Conservation (phyloP, 1,140 invertebrate species). For the Tetraneura akinire region DNA sequence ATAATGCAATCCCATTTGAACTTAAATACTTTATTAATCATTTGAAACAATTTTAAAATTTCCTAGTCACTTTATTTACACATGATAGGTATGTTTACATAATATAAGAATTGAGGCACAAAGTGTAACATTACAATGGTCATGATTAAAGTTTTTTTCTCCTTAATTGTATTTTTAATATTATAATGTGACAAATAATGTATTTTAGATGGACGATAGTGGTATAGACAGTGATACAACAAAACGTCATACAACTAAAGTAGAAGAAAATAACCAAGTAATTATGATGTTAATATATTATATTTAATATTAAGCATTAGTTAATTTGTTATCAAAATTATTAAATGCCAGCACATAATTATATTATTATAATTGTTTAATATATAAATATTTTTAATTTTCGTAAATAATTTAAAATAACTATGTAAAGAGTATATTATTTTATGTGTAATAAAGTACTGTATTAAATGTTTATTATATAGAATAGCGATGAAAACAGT, state of each 20-base stretch:
- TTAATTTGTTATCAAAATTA: not conserved
- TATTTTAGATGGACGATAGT: slow-evolving; percentile 65
- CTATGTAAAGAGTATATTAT: not conserved
- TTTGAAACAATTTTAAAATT: too few species aligned
- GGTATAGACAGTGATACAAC: slow-evolving; percentile 68
- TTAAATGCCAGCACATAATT: not conserved
- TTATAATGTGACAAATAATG: not conserved
- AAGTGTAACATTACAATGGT: too few species aligned
- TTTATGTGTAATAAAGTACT: not conserved
- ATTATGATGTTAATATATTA: not conserved
- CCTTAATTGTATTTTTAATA: too few species aligned
- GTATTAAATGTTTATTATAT: slow-evolving; percentile 57
- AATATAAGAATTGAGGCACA: too few species aligned
- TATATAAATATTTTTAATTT: not conserved
- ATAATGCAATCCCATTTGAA: too few species aligned
- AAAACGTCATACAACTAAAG: slow-evolving; percentile 59
- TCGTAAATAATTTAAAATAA: not conserved
- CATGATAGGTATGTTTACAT: too few species aligned
- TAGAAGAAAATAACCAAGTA: slow-evolving; percentile 62
- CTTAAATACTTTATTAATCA: too few species aligned
- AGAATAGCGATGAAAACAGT: slow-evolving; percentile 61
- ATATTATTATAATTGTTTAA: too few species aligned
- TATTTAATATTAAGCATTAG: not conserved
- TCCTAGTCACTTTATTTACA: too few species aligned
- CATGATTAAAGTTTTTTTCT: too few species aligned